phyloP scores from a whole-genome alignment of 2,888 invertebrate genomes.

The Drosophila paranaensis region DNA sequence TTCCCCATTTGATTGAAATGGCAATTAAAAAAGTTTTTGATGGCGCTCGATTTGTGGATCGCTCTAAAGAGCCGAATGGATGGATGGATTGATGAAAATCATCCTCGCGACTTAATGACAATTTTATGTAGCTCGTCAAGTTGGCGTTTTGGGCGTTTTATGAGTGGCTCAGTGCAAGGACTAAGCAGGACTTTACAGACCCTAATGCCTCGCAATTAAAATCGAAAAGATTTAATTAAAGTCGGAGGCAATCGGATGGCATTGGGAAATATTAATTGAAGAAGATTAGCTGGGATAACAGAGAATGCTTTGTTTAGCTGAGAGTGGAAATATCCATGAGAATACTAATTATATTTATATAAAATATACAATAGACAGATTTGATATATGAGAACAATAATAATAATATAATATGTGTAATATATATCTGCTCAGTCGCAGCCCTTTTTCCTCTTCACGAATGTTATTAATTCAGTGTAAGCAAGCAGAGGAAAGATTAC shows the following conservation, averaged over 20 bases:
- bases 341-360: too few relatives aligned
- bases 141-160: constrained; percentile 58
- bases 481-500: background rate
- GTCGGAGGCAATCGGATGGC: constrained; percentile 12
- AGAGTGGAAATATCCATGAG: background rate
- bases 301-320: background rate
- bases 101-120: constrained; percentile 62
- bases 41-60: constrained; percentile 28
- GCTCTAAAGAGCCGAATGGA: constrained; percentile 4
- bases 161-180: constrained; percentile 30
- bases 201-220: constrained; percentile 67
- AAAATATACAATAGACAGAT: background rate
- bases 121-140: constrained; percentile 71
- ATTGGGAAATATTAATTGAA: constrained; percentile 58
- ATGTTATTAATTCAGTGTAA: background rate
- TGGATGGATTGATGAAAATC: constrained; percentile 16
- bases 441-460: too few relatives aligned
- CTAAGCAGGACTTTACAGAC: constrained; percentile 33
- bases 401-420: too few relatives aligned
- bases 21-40: constrained; percentile 55
- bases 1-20: constrained; percentile 42
- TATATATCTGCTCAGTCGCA: too few relatives aligned
- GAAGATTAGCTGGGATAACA: constrained; percentile 32
- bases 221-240: constrained; percentile 66
- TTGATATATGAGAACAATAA: background rate